Evolutionary conservation across 2,888 invertebrate genomes (phyloP), one percentile per base, ranked within the genome.

Genomic region (Byasa hedistus): DNA sequence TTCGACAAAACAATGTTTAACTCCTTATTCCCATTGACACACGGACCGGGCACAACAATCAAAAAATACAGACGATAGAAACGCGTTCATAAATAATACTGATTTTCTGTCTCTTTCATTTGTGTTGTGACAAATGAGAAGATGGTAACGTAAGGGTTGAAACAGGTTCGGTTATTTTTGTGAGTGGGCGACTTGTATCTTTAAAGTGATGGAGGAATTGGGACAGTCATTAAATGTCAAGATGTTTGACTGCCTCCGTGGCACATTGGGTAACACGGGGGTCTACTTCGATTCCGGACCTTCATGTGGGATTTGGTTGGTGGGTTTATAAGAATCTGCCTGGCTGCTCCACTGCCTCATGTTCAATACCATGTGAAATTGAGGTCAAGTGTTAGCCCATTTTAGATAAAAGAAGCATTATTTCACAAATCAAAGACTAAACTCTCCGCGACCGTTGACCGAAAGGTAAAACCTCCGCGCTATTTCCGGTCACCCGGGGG

Each of bases 31-130:
- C 84, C 86, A 81, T 79, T 78, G 70, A 72, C 71, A 66, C 72
- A 71, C 83, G 83, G 89, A 85, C 74, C 79, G 78, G 87, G 86
- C 89, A 79, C 88, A 82, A 78, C 86, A 78, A 79, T 87, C 83
- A 82, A 83, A 84, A 83, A 80, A 79, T 87, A 81, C 77, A 81
- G 85, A 87, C 83, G 82, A 85, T 85, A 73, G 72, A 83, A 86
- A 85, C 85, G 70, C 74, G 82, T 85, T 81, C 73, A 48, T 36
- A 27, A 55, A 60, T 59, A 55, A 59, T 55, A 19, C 48, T 17
- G 27, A 52, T 57, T 17, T 58, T 57, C 54, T 27, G 61, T 57
- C 57, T 27, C 61, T 61, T 62, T 62, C 58, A n/a, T n/a, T 44
- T 54, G 27, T 62, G 62, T 58, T 66, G 68, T 22, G 57, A 59